A percentile compares a stretch with the other conserved stretches of the same genome.
Evolutionary conservation across 2,888 invertebrate genomes (phyloP).

Genomic region (Andrena marginata): DNA sequence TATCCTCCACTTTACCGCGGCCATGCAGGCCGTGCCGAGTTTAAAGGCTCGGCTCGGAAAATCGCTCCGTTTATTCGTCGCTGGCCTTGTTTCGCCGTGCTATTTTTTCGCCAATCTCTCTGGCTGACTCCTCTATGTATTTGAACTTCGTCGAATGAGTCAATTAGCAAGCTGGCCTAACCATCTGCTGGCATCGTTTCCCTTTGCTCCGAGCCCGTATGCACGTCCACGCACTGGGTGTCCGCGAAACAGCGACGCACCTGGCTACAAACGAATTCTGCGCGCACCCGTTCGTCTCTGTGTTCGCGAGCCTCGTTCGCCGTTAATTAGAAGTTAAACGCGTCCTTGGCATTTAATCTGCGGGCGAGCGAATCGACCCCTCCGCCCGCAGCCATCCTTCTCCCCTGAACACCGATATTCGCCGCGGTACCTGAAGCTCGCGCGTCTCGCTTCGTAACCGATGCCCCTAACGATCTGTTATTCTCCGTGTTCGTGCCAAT

Average conservation of each 20-base stretch:
- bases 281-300: no score
- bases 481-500: constrained; percentile 54
- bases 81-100: constrained; percentile 19
- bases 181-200: constrained; percentile 61
- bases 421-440: neutral
- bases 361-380: neutral
- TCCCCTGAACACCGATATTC: neutral
- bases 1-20: neutral
- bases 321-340: no score
- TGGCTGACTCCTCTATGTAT: constrained; percentile 24
- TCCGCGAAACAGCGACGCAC: neutral
- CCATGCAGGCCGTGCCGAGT: no score
- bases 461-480: constrained; percentile 15
- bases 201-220: constrained; percentile 15
- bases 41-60: constrained; percentile 1
- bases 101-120: constrained; percentile 19
- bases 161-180: constrained; percentile 67
- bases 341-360: constrained; percentile 3
- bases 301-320: neutral
- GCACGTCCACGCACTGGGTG: neutral
- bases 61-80: constrained; percentile 20
- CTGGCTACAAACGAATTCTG: neutral
- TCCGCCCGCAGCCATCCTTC: neutral
- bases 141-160: constrained; percentile 55
- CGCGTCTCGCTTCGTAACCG: constrained; percentile 17